Conservation (phyloP, 2,888 invertebrate species). For the Drosophila formosana region DNA sequence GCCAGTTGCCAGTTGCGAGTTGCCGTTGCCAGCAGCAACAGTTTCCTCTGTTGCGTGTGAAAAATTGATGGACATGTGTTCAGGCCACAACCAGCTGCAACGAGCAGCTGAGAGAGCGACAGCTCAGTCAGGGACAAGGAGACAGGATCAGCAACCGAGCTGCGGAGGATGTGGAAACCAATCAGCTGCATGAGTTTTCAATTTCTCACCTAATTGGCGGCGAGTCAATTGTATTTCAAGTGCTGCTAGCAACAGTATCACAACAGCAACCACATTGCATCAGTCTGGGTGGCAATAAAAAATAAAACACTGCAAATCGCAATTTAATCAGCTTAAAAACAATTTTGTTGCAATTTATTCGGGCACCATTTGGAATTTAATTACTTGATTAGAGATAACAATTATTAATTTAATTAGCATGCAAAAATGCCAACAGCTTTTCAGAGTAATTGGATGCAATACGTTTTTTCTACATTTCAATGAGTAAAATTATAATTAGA, state of each 20-base stretch:
- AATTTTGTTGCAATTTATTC: neutral
- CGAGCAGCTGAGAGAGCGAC: slow-evolving; percentile 23
- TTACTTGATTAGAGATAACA: neutral
- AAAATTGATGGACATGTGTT: slow-evolving; percentile 71
- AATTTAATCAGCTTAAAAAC: slow-evolving; percentile 6
- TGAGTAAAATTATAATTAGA: neutral
- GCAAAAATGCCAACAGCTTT: neutral
- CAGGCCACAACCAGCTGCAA: slow-evolving; percentile 18
- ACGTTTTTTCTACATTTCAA: neutral
- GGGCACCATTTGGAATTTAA: neutral
- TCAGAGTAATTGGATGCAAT: neutral
- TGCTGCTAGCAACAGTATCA: slow-evolving; percentile 16
- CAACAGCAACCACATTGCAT: neutral
- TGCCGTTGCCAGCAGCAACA: slow-evolving; percentile 56
- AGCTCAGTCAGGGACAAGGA: slow-evolving; percentile 12
- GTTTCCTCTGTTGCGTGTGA: slow-evolving; percentile 47
- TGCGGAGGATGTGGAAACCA: slow-evolving; percentile 12
- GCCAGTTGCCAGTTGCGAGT: slow-evolving; percentile 14
- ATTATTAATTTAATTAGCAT: slow-evolving; percentile 1
- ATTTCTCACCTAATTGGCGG: slow-evolving; percentile 71
- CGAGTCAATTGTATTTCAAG: slow-evolving; percentile 56
- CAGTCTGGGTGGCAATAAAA: neutral
- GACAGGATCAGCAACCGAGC: neutral
- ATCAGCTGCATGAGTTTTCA: slow-evolving; percentile 48
- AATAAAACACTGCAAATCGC: neutral